phyloP scores from a whole-genome alignment of 2,888 invertebrate species.

The Acanthosepion pharaonis region DNA sequence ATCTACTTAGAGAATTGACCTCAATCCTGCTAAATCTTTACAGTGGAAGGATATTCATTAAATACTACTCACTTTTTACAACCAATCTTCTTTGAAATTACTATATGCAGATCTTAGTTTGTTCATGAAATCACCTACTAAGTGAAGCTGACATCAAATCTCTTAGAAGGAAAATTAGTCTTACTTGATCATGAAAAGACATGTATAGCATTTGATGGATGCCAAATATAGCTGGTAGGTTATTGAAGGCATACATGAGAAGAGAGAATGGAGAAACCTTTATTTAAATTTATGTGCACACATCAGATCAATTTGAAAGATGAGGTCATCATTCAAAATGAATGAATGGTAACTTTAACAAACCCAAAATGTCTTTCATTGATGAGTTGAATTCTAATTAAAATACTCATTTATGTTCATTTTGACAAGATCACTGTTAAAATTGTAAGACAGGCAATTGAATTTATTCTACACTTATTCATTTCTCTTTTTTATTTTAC shows the following conservation, averaged over 20 bases:
- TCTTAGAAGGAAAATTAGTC: background rate
- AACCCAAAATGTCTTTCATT: background rate
- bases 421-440: background rate
- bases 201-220: background rate
- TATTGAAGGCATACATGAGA: background rate
- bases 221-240: background rate
- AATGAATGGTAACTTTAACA: background rate
- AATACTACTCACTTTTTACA: background rate
- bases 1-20: background rate
- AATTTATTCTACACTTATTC: background rate
- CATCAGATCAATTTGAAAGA: no score
- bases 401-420: background rate
- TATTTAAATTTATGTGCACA: background rate
- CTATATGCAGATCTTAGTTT: background rate
- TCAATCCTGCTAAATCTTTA: conserved; percentile 11
- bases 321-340: background rate
- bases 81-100: background rate
- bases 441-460: background rate
- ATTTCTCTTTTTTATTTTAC: background rate
- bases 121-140: background rate
- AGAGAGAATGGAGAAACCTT: background rate
- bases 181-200: background rate
- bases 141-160: background rate
- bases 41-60: background rate
- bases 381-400: background rate